Conservation (phyloP, 2,888 invertebrate species). For the Tenthredo distinguenda region DNA sequence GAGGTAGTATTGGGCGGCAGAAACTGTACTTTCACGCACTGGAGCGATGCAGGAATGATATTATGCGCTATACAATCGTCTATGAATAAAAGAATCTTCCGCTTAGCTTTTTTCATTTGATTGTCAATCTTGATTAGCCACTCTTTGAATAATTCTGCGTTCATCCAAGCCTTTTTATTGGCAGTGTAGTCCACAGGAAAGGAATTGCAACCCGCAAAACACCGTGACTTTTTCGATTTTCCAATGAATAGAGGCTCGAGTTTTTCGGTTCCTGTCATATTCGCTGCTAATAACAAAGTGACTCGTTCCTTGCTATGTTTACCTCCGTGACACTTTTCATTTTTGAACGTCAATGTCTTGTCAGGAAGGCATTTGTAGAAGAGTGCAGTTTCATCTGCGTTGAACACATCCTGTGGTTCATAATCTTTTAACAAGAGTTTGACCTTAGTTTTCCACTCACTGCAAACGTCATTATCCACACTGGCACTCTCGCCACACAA, state of each 20-base stretch:
- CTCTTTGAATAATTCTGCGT: constrained; percentile 62
- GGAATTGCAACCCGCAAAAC: constrained; percentile 63
- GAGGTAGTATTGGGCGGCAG: constrained; percentile 47
- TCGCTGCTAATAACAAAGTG: constrained; percentile 68
- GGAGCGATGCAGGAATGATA: constrained; percentile 59
- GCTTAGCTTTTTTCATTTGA: constrained; percentile 60
- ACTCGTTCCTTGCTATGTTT: constrained; percentile 71
- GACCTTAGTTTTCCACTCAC: constrained; percentile 64
- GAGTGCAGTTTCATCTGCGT: constrained; percentile 39
- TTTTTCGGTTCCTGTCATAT: constrained; percentile 71
- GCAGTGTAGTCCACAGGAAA: constrained; percentile 66
- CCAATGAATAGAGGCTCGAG: constrained; percentile 68
- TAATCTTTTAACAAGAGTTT: constrained; percentile 55
- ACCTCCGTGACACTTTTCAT: constrained; percentile 67
- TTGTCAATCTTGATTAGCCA: constrained; percentile 64
- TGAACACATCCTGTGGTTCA: constrained; percentile 54
- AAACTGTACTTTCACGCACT: constrained; percentile 61
- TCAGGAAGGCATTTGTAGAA: constrained; percentile 25
- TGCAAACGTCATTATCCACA: constrained; percentile 60
- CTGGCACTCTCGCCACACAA: constrained; percentile 61
- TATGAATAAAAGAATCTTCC: constrained; percentile 67
- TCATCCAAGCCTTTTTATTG: constrained; percentile 73
- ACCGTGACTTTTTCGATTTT: constrained; percentile 69
- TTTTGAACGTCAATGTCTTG: constrained; percentile 26
- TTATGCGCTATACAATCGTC: constrained; percentile 69